phyloP scores from a whole-genome alignment of 2,797 vertebrate genomes.

The Sebastes diaconus region DNA sequence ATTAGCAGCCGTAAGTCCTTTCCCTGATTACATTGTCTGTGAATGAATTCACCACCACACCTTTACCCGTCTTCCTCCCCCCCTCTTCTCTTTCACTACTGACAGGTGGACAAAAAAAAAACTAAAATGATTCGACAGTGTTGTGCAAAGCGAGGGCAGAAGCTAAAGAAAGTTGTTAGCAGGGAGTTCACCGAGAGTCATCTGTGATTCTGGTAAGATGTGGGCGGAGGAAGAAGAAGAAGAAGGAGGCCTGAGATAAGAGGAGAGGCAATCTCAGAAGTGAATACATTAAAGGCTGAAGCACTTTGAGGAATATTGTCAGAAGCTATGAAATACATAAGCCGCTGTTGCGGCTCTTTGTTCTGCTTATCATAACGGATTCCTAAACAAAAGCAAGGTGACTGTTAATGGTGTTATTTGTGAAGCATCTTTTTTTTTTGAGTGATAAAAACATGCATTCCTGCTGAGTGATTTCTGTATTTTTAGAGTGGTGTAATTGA shows the following conservation, averaged over 20 bases:
- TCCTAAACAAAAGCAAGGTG: slow-evolving; percentile 39
- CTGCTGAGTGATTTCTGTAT: slow-evolving; percentile 1
- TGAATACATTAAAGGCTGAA: slow-evolving; percentile 62
- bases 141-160: slow-evolving; percentile 35
- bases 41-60: slow-evolving; percentile 35
- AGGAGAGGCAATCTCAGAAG: slow-evolving; percentile 57
- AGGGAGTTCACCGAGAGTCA: slow-evolving; percentile 55
- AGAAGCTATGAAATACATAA: slow-evolving; percentile 54
- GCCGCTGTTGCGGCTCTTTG: slow-evolving; percentile 29
- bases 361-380: slow-evolving; percentile 36
- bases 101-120: neutral
- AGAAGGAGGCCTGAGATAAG: slow-evolving; percentile 51
- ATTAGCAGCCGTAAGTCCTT: slow-evolving; percentile 33
- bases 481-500: neutral
- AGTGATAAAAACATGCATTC: neutral
- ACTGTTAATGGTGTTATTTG: slow-evolving; percentile 28
- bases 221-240: slow-evolving; percentile 26
- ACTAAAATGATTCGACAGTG: neutral
- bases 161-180: slow-evolving; percentile 43
- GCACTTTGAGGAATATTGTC: slow-evolving; percentile 63
- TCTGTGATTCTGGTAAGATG: slow-evolving; percentile 59
- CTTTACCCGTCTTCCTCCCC: slow-evolving; percentile 16
- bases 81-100: neutral
- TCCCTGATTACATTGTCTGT: slow-evolving; percentile 46
- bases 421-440: neutral